phyloP scores from a whole-genome alignment of 2,113 vertebrate species.

The Eclectus roratus region DNA sequence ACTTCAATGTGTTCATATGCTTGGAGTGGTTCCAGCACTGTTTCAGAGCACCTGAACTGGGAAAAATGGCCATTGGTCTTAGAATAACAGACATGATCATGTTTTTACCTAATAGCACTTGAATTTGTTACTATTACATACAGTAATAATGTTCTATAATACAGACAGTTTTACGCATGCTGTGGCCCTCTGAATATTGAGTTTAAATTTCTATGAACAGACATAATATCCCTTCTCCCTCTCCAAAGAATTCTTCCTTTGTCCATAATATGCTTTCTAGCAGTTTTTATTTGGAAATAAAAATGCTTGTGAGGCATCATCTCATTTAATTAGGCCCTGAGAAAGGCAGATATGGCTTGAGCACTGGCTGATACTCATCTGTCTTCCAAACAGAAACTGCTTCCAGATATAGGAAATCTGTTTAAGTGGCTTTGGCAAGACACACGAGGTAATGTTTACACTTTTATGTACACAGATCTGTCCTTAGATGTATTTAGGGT shows the following conservation, averaged over 20 bases:
- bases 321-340: slow-evolving; percentile 25
- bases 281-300: slow-evolving; percentile 48
- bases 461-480: background rate
- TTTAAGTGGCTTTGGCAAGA: background rate
- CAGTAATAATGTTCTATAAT: background rate
- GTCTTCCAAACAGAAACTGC: slow-evolving; percentile 39
- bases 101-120: background rate
- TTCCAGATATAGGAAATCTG: slow-evolving; percentile 1
- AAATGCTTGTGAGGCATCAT: slow-evolving; percentile 12
- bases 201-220: background rate
- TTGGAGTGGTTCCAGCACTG: background rate
- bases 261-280: slow-evolving; percentile 5
- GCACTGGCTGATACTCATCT: slow-evolving; percentile 2
- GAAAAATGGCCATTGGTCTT: background rate
- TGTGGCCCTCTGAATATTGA: background rate
- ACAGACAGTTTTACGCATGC: background rate
- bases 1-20: background rate
- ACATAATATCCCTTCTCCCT: background rate
- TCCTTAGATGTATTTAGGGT: background rate
- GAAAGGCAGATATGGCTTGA: slow-evolving; percentile 7
- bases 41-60: background rate
- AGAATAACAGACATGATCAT: background rate
- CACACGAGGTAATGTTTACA: background rate
- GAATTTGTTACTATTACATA: background rate
- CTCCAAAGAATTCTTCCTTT: background rate